These are phyloP conservation scores for Hypomecis punctinalis DNA, from an alignment of 2,888 invertebrate species.

Conservation along the genomic window DNA sequence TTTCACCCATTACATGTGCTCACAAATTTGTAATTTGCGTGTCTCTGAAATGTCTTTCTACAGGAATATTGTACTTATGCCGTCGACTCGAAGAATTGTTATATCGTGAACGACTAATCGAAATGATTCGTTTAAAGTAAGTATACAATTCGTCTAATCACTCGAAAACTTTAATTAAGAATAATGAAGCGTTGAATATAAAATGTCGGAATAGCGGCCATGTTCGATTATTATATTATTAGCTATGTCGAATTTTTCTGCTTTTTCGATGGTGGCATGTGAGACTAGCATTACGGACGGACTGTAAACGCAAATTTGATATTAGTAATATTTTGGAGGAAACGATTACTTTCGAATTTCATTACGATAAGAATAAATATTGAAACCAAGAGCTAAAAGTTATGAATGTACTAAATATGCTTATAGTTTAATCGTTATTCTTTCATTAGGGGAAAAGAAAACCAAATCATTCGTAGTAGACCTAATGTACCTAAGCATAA, in stretches of 20 bases:
- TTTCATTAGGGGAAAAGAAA: too few relatives aligned
- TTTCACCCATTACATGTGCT: conserved; percentile 71
- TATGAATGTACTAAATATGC: too few relatives aligned
- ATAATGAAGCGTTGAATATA: conserved; percentile 71
- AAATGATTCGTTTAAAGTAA: conserved; percentile 45
- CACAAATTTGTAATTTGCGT: conserved; percentile 72
- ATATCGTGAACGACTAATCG: conserved; percentile 44
- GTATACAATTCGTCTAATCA: conserved; percentile 66
- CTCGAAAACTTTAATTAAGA: conserved; percentile 71
- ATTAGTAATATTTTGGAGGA: conserved; percentile 68
- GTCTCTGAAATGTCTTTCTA: conserved; percentile 51
- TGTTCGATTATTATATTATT: conserved; percentile 61
- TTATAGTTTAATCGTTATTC: too few relatives aligned
- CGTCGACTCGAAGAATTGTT: conserved; percentile 50
- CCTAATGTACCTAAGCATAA: too few relatives aligned
- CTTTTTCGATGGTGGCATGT: conserved; percentile 58
- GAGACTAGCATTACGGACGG: conserved; percentile 57
- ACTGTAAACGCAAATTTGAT: conserved; percentile 71
- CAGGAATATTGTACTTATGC: conserved; percentile 59
- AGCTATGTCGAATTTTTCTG: conserved; percentile 55
- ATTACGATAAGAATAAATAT: conserved; percentile 48
- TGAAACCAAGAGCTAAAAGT: conserved; percentile 23
- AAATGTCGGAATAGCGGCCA: conserved; percentile 60
- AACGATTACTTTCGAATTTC: conserved; percentile 53
- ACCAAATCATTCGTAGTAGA: too few relatives aligned